Percentiles rank a stretch among this genome's conserved stretches.
Evolutionary conservation across 2,888 invertebrate genomes (phyloP).

Genomic region (Drosophila austrosaltans): DNA sequence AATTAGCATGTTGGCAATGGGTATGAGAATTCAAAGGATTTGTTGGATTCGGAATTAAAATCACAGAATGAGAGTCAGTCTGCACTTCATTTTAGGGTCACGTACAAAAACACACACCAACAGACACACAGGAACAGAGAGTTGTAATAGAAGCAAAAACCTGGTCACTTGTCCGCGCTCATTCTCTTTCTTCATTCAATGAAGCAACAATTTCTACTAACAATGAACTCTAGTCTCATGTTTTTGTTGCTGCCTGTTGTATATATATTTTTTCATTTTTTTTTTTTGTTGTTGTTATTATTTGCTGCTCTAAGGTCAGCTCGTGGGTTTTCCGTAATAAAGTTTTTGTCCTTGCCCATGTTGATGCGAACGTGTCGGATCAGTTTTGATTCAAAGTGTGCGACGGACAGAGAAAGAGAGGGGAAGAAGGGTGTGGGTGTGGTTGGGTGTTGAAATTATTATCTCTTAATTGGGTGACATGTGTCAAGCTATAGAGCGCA

Average conservation of each 20-base stretch:
- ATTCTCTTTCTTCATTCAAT: conserved; percentile 37
- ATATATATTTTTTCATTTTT: conserved; percentile 6
- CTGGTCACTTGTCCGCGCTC: conserved; percentile 23
- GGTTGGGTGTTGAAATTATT: conserved; percentile 54
- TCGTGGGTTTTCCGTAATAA: conserved; percentile 3
- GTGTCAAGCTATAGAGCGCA: conserved; percentile 51
- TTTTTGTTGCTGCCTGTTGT: not conserved
- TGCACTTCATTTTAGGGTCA: conserved; percentile 42
- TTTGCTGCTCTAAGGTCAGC: conserved; percentile 32
- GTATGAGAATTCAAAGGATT: conserved; percentile 16
- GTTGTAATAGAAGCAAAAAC: conserved; percentile 21
- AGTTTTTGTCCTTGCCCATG: conserved; percentile 7
- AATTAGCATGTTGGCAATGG: conserved; percentile 63
- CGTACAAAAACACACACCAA: conserved; percentile 50
- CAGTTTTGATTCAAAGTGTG: conserved; percentile 2
- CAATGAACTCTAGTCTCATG: conserved; percentile 47
- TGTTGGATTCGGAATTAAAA: conserved; percentile 1
- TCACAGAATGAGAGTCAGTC: not conserved
- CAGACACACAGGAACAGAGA: conserved; percentile 18
- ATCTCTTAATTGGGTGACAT: conserved; percentile 77
- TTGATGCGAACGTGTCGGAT: conserved; percentile 22
- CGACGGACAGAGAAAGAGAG: too few relatives aligned
- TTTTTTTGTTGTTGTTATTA: conserved; percentile 4
- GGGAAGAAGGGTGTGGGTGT: not conserved
- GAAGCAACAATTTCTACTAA: conserved; percentile 57